Conservation (phyloP, 2,113 vertebrate genomes). For the Macrotus californicus region DNA sequence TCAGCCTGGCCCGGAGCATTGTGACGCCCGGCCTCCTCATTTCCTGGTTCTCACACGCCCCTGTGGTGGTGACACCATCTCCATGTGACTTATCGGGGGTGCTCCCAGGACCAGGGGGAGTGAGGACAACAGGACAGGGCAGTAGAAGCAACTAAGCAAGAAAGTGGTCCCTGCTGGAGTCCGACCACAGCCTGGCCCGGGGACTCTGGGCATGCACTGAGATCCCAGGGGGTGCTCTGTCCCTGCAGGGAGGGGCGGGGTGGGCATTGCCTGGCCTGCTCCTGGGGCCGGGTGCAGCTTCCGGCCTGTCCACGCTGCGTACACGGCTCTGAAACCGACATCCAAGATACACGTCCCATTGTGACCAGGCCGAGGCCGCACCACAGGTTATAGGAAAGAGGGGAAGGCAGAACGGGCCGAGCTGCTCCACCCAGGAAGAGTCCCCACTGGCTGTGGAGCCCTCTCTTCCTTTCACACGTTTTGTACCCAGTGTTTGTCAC, state of each 20-base stretch:
- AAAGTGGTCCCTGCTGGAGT: neutral
- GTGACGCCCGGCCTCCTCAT: fast-evolving
- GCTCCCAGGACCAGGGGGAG: neutral
- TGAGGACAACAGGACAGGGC: neutral
- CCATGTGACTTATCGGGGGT: fast-evolving
- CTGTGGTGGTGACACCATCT: fast-evolving
- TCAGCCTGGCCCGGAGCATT: neutral
- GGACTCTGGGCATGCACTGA: neutral
- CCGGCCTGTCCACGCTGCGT: neutral
- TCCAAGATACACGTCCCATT: fast-evolving
- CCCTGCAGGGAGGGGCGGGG: fast-evolving
- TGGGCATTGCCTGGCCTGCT: fast-evolving
- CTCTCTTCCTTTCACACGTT: neutral
- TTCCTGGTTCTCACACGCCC: fast-evolving
- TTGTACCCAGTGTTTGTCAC: fast-evolving
- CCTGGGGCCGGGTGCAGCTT: neutral
- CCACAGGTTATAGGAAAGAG: fast-evolving
- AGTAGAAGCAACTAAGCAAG: neutral
- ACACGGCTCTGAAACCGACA: neutral
- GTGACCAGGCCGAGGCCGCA: fast-evolving
- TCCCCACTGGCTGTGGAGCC: fast-evolving
- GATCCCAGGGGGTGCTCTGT: neutral
- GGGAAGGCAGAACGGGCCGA: fast-evolving
- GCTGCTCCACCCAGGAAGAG: fast-evolving
- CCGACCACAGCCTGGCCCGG: fast-evolving